These are phyloP conservation scores for Ornithorhynchus anatinus DNA, from an alignment of 2,113 vertebrate genomes.

Conservation along the genomic window DNA sequence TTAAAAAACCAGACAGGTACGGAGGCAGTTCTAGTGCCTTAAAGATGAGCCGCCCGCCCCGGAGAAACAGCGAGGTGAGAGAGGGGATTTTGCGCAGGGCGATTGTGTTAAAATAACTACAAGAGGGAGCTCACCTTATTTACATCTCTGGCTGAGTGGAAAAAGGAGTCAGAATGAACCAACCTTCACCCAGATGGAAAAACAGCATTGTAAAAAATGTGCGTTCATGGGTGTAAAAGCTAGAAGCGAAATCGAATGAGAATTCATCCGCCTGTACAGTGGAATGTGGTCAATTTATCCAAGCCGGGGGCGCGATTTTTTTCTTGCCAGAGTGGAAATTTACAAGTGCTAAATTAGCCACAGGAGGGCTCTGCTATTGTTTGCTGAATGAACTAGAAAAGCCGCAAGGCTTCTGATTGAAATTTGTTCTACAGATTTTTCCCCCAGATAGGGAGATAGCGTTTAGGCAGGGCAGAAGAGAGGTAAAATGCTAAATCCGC, in stretches of 20 bases:
- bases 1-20: too few relatives aligned
- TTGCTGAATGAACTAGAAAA: neutral
- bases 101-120: too few relatives aligned
- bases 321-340: conserved; percentile 1
- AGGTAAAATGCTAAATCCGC: too few relatives aligned
- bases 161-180: neutral
- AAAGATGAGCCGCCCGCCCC: too few relatives aligned
- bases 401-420: too few relatives aligned
- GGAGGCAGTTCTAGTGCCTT: too few relatives aligned
- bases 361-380: neutral
- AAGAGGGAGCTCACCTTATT: neutral
- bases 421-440: too few relatives aligned
- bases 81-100: too few relatives aligned
- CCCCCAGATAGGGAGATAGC: too few relatives aligned
- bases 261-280: neutral
- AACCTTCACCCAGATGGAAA: neutral
- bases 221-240: conserved; percentile 19
- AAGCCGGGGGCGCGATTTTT: neutral
- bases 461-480: too few relatives aligned
- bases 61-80: too few relatives aligned
- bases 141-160: neutral
- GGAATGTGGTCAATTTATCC: neutral
- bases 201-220: neutral
- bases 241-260: neutral
- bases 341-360: conserved; percentile 27